phyloP scores from a whole-genome alignment of 2,888 invertebrate species.

The Cybosia mesomella region DNA sequence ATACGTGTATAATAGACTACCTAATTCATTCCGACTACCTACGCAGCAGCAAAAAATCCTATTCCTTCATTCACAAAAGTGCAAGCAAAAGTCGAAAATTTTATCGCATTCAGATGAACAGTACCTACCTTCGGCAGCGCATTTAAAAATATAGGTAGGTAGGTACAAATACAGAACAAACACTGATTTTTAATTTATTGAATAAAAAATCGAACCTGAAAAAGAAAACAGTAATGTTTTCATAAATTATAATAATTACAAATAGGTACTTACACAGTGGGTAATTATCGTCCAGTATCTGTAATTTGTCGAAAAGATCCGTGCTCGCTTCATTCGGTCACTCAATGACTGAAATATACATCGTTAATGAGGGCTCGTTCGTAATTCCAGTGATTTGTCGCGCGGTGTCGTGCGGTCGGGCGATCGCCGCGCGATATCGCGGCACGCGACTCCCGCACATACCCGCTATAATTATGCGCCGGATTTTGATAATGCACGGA shows the following conservation, averaged over 20 bases:
- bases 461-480: constrained; percentile 54
- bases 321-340: constrained; percentile 58
- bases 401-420: constrained; percentile 58
- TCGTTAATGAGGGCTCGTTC: constrained; percentile 74
- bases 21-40: not conserved
- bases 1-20: too few relatives aligned
- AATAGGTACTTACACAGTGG: not conserved
- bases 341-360: constrained; percentile 57
- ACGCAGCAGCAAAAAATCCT: not conserved
- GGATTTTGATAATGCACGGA: constrained; percentile 53
- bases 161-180: not conserved
- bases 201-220: not conserved
- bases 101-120: not conserved
- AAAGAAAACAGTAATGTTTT: not conserved
- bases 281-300: constrained; percentile 13
- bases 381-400: constrained; percentile 79
- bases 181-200: not conserved
- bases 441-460: constrained; percentile 49
- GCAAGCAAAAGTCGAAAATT: not conserved
- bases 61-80: not conserved
- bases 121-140: too few relatives aligned
- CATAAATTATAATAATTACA: not conserved
- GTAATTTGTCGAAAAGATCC: constrained; percentile 43
- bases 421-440: constrained; percentile 46
- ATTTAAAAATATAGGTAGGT: too few relatives aligned